These are phyloP conservation scores for Gallirallus australis DNA, from an alignment of 2,797 vertebrate species.

Conservation along the genomic window DNA sequence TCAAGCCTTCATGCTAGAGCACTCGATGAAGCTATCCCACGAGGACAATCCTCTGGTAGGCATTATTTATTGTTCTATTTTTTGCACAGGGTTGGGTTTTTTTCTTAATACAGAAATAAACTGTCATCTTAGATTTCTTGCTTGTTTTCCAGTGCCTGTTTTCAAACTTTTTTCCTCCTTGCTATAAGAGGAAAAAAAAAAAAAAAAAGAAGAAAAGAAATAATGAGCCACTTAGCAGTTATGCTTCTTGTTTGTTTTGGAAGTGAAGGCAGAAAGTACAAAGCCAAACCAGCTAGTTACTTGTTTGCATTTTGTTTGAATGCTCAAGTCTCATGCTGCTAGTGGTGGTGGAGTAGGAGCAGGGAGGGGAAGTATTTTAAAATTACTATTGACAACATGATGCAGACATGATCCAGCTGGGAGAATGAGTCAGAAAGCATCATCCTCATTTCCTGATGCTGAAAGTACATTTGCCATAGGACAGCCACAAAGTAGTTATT, in stretches of 20 bases:
- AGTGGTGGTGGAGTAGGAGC: not conserved
- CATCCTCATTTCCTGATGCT: not conserved
- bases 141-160: not conserved
- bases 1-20: not conserved
- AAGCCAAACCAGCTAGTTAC: not conserved
- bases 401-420: not conserved
- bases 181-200: not conserved
- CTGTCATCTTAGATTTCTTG: not conserved
- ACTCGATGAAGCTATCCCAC: not conserved
- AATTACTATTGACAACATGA: not conserved
- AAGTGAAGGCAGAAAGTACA: not conserved
- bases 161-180: not conserved
- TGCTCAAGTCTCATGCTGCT: rapidly evolving
- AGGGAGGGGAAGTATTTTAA: not conserved
- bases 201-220: not conserved
- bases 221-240: not conserved
- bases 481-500: not conserved
- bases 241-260: not conserved
- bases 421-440: slow-evolving; percentile 25
- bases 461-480: not conserved
- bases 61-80: not conserved
- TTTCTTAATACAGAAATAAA: not conserved
- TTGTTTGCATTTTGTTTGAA: not conserved
- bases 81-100: not conserved
- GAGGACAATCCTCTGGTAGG: not conserved